Percentiles rank a stretch among this genome's conserved stretches.
Evolutionary conservation across 2,797 vertebrate species (phyloP).

Genomic region (Mycteria americana): DNA sequence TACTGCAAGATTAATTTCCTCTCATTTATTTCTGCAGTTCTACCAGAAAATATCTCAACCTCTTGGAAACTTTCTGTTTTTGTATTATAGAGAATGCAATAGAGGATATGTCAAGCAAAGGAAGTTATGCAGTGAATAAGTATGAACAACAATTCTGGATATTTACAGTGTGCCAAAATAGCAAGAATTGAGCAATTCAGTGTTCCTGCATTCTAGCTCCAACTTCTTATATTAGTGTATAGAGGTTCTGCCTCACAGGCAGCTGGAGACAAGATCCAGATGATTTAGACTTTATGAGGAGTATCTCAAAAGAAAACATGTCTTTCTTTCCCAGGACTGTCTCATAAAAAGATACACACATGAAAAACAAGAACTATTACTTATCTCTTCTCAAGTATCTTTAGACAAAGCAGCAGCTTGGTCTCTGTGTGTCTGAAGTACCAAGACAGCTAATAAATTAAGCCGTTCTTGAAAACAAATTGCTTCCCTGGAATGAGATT

Average conservation of each 20-base stretch:
- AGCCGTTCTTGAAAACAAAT: not conserved
- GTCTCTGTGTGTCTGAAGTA: not conserved
- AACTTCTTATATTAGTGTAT: not conserved
- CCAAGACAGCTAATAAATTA: not conserved
- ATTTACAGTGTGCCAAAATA: not conserved
- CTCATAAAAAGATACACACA: not conserved
- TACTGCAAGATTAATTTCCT: not conserved
- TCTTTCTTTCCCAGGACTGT: not conserved
- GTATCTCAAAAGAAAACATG: not conserved
- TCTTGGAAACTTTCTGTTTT: not conserved
- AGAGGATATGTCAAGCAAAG: not conserved
- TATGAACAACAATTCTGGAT: not conserved
- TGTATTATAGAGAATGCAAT: not conserved
- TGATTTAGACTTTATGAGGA: not conserved
- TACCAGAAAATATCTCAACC: not conserved
- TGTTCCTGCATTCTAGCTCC: not conserved
- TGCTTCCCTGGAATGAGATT: not conserved
- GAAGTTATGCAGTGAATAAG: not conserved
- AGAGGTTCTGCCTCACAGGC: not conserved
- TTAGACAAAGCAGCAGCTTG: not conserved
- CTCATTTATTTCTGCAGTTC: not conserved
- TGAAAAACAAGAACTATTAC: not conserved
- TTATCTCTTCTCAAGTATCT: not conserved
- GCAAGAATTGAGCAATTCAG: not conserved
- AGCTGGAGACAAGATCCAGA: not conserved